Evolutionary conservation across 2,113 vertebrate species (phyloP).

Genomic region (Prochilodus magdalenae): DNA sequence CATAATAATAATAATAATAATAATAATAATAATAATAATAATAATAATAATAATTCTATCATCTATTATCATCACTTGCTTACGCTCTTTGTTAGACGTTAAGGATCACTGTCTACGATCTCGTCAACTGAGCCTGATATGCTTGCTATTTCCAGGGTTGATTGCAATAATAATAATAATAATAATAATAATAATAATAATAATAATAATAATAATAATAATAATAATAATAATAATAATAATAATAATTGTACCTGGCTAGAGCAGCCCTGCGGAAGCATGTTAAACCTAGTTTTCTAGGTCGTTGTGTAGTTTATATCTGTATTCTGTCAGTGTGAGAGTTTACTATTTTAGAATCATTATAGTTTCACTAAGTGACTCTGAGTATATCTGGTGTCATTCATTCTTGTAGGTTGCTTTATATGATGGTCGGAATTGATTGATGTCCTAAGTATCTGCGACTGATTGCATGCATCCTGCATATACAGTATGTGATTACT

Average conservation of each 20-base stretch:
- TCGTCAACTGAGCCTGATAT: neutral
- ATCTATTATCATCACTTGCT: neutral
- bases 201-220: slow-evolving; percentile 1
- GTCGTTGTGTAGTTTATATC: neutral
- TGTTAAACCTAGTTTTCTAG: no score
- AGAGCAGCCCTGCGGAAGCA: no score
- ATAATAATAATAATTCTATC: neutral
- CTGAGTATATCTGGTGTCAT: slow-evolving; percentile 80
- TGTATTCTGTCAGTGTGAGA: neutral
- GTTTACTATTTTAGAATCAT: neutral
- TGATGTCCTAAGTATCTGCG: slow-evolving; percentile 27
- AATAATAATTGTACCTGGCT: neutral
- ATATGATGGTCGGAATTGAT: slow-evolving; percentile 40
- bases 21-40: neutral
- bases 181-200: neutral
- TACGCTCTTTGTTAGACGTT: neutral
- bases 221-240: neutral
- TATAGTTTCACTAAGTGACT: slow-evolving; percentile 66
- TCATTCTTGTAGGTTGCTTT: slow-evolving; percentile 56
- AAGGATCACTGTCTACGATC: no score
- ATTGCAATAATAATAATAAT: neutral
- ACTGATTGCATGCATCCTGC: slow-evolving; percentile 6
- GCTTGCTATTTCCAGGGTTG: neutral
- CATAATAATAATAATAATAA: neutral
- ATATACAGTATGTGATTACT: slow-evolving; percentile 7